Evolutionary conservation across 2,113 vertebrate species (phyloP).

Genomic region (Cyanistes caeruleus): DNA sequence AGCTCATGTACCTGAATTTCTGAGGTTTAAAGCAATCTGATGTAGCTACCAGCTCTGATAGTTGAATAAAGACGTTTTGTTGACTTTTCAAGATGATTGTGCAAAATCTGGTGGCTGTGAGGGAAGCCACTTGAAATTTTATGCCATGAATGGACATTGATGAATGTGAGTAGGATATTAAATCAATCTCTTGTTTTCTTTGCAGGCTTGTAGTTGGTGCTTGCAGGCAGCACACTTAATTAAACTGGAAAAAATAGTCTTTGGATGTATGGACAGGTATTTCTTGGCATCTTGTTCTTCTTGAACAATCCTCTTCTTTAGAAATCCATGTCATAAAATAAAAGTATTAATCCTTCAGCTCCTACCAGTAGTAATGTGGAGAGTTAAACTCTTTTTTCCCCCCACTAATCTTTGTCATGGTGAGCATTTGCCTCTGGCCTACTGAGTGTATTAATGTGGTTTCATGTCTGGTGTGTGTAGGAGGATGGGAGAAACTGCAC

Average conservation of each 20-base stretch:
- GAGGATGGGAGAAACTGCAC: conserved; percentile 49
- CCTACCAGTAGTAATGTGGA: not conserved
- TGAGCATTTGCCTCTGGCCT: conserved; percentile 34
- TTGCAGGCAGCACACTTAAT: not conserved
- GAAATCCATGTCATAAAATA: not conserved
- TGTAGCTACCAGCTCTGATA: not conserved
- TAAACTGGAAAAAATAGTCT: not conserved
- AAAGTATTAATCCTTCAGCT: not conserved
- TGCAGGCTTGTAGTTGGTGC: not conserved
- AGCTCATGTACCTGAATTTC: not conserved
- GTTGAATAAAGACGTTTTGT: not conserved
- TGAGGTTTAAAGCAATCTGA: not conserved
- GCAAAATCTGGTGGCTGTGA: not conserved
- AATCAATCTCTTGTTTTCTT: not conserved
- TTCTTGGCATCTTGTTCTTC: not conserved
- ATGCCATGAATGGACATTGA: not conserved
- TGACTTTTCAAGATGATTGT: not conserved
- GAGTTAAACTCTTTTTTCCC: not conserved
- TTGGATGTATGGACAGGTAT: not conserved
- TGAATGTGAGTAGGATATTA: not conserved
- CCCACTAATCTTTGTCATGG: not conserved
- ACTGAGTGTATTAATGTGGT: conserved; percentile 32
- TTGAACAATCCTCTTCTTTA: not conserved
- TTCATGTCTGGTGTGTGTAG: conserved; percentile 25
- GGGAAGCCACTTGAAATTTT: not conserved